Base-by-base conservation (phyloP, 1,140 invertebrate genomes). In the Euborellia annulipes region DNA sequence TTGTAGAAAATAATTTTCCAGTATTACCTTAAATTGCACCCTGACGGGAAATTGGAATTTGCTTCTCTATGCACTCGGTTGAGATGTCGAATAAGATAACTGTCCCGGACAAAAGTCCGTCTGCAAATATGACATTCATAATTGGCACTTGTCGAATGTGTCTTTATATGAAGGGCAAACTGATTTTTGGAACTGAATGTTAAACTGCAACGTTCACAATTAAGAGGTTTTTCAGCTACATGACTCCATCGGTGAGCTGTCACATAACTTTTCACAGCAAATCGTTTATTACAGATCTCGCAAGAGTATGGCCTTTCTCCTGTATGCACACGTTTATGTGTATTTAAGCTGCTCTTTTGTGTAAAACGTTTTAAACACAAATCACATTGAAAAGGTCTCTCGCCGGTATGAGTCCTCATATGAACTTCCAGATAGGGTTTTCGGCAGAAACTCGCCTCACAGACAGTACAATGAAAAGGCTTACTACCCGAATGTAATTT, bases 401-500 rank as follows among this genome's bases (percentile, higher is more conserved):
- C 81, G 52, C 79, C 78, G 43, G 78, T 80, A 64, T 82, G 79
- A 41, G 82, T 81, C 54, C 82, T 70, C 68, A 78, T 79, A 65
- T 84, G 80, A 53, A 83, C 79, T 69, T 82, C 73, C 52, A 78
- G 64, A 59, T 78, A 78, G 55, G 75, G 75, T 62, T 79, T 79
- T 56, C 76, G 72, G 56, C 75, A 76, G 62, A 78, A 79, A 61
- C 73, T 73, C 62, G 80, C 81, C 58, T 79, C 70, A 62, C 79
- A 63, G 70, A 75, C 71, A 62, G 84, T 71, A 73, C 87, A 76
- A 65, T 78, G 66, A 73, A 78, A 84, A 20, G 79, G 79, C 59
- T 84, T 84, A 56, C 77, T 79, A 38, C 76, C 75, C 21, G 79
- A 82, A 62, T 84, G 79, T 41, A 80, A 66, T 62, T 82, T 82